Evolutionary conservation across 2,113 vertebrate genomes (phyloP).

Genomic region (Lipophrys pholis): DNA sequence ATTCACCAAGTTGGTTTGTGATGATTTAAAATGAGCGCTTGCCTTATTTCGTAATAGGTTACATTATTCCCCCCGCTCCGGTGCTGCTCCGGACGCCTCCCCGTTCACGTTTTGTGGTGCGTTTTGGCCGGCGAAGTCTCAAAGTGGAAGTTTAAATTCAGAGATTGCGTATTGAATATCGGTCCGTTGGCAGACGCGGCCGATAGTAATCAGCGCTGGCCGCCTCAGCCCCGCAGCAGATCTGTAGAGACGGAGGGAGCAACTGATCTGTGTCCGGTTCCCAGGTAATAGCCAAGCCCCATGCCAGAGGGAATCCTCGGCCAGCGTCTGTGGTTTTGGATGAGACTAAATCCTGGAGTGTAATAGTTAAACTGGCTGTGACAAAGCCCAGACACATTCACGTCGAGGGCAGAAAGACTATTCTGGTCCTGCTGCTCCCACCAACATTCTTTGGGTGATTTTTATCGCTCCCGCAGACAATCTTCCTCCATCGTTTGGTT

Average conservation of each 20-base stretch:
- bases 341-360: constrained; percentile 60
- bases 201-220: neutral
- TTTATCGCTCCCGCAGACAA: constrained; percentile 26
- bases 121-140: constrained; percentile 30
- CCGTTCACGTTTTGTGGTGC: constrained; percentile 43
- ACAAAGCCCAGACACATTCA: constrained; percentile 56
- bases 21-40: neutral
- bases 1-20: no score
- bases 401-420: constrained; percentile 44
- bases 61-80: constrained; percentile 41
- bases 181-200: neutral
- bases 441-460: constrained; percentile 14
- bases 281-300: constrained; percentile 66
- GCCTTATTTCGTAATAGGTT: constrained; percentile 34
- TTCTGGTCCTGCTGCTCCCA: constrained; percentile 58
- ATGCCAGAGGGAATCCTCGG: constrained; percentile 64
- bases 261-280: constrained; percentile 60
- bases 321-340: constrained; percentile 71
- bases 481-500: constrained; percentile 37
- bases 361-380: constrained; percentile 41
- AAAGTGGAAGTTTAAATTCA: constrained; percentile 34
- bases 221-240: constrained; percentile 39
- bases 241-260: constrained; percentile 49
- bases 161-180: constrained; percentile 41
- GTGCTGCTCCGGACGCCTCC: constrained; percentile 31